Evolutionary conservation across 1,140 invertebrate species (phyloP), one percentile per base, ranked within the genome.

Genomic region (Dendroctonus ponderosae): DNA sequence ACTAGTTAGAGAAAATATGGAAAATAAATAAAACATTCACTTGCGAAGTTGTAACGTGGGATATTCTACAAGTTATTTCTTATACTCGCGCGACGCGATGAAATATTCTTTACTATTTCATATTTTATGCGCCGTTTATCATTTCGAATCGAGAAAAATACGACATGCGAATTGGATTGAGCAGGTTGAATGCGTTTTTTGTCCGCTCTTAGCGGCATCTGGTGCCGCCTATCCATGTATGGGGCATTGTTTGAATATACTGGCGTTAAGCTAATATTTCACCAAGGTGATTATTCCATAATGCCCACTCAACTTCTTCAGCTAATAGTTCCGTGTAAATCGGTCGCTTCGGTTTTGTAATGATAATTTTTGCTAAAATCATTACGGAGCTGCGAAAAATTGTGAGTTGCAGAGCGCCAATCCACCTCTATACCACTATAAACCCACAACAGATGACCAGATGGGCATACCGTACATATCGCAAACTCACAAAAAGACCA

Each of bases 21-120:
- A 65, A 65, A 65, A 65, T 57, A 65, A 58, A 65, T 65, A 65
- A 65, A 58, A 65, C 63, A 65, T 65, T 65, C 49, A 12, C 8
- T 42, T 53, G 14, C 43, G 56, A 44, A 58, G 43, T 65, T 65
- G 63, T 65, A 65, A 65, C 63, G 63, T 65, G 53, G 63, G 63
- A 65, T 65, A 65, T 65, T 63, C 53, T 65, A 65, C 63, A 65
- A 65, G 63, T 65, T 59, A 65, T 65, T 65, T 59, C 51, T 58
- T 50, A 54, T 53, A 63, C 46, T 63, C 61, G 8, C 42, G 51
- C 50, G n/a, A 38, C n/a, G 37, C 63, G 44, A 65, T 65, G 63
- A 65, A 58, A 65, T 65, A 65, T 65, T 65, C 53, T 37, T 12
- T 39, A 65, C 48, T 63, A 63, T 63, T 63, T 54, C 61, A 54